Conservation (phyloP, 2,797 vertebrate species). For the Chloroceryle amazona region DNA sequence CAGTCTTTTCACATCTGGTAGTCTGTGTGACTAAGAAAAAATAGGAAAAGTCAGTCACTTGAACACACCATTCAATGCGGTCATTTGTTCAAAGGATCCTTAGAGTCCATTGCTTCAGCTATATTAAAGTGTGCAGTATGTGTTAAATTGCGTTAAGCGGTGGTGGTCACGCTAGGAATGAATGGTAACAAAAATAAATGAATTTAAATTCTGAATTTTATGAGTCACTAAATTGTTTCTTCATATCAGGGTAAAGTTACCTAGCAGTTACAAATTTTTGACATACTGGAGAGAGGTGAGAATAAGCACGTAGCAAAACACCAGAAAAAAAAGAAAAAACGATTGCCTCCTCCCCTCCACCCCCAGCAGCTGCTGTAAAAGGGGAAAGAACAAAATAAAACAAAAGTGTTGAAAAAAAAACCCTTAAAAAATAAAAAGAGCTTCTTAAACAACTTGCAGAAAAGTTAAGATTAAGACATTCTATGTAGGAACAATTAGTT, state of each 20-base stretch:
- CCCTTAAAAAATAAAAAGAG: no score
- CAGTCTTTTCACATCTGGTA: neutral
- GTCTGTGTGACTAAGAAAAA: neutral
- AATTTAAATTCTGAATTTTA: conserved; percentile 48
- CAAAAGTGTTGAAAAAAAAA: neutral
- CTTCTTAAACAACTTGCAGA: no score
- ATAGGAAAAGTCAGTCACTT: conserved; percentile 4
- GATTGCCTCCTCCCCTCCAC: neutral
- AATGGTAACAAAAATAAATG: conserved; percentile 38
- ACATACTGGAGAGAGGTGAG: neutral
- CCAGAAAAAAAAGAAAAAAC: neutral
- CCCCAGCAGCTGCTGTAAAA: neutral
- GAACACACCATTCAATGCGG: conserved; percentile 5
- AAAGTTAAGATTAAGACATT: no score
- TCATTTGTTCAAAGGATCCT: conserved; percentile 17
- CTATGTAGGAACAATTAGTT: neutral
- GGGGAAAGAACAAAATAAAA: neutral
- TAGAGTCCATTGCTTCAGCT: neutral
- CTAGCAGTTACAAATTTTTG: neutral
- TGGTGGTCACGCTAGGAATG: conserved; percentile 49
- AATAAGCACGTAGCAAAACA: neutral
- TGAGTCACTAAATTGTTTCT: conserved; percentile 17
- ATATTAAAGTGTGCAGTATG: conserved; percentile 24
- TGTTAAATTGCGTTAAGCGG: conserved; percentile 60
- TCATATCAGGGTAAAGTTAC: neutral